These are phyloP conservation scores for Pristionchus fissidentatus DNA, from an alignment of 2,888 invertebrate species.

Conservation along the genomic window DNA sequence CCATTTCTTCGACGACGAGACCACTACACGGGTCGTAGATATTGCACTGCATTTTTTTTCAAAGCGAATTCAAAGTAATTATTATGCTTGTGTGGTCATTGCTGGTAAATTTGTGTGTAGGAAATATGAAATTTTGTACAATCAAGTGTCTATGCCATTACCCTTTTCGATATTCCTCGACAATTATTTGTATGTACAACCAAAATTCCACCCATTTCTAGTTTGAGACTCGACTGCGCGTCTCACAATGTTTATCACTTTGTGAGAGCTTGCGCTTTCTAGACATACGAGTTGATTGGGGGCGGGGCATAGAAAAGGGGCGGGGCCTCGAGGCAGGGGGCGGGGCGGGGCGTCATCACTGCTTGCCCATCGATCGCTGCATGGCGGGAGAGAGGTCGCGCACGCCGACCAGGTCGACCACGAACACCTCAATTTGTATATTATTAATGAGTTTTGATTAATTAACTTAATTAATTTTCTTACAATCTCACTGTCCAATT, in stretches of 20 bases:
- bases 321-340: conserved; percentile 10
- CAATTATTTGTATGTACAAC: no score
- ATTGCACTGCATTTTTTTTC: no score
- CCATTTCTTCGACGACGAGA: no score
- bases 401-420: conserved; percentile 11
- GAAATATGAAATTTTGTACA: no score
- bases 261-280: conserved; percentile 37
- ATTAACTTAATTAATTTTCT: not conserved
- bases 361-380: not conserved
- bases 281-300: conserved; percentile 33
- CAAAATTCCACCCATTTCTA: no score
- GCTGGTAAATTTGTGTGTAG: no score
- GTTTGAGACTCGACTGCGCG: no score
- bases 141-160: no score
- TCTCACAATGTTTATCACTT: conserved; percentile 32
- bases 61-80: no score
- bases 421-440: not conserved
- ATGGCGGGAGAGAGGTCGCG: not conserved
- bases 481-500: not conserved
- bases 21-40: no score
- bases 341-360: conserved; percentile 5
- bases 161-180: no score
- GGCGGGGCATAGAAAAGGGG: not conserved
- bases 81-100: no score
- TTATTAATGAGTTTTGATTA: not conserved